Conservation (phyloP, 2,888 invertebrate species). For the Slavum lentiscoides region DNA sequence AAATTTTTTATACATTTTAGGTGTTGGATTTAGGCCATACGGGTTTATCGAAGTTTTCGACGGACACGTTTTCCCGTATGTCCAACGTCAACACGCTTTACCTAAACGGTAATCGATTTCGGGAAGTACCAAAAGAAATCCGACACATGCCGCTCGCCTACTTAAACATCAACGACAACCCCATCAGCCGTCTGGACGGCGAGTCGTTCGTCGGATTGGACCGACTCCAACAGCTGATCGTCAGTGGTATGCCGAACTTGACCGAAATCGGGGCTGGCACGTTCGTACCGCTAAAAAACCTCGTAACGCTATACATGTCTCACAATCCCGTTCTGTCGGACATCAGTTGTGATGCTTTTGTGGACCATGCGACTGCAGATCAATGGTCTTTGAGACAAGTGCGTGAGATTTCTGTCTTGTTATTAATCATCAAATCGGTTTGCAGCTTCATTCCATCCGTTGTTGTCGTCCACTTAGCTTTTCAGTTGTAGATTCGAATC, state of each 20-base stretch:
- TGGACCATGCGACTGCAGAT: not conserved
- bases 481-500: too few relatives aligned
- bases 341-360: slow-evolving; percentile 48
- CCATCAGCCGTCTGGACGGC: slow-evolving; percentile 31
- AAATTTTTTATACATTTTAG: slow-evolving; percentile 15
- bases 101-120: slow-evolving; percentile 50
- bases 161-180: slow-evolving; percentile 53
- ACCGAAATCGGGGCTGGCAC: slow-evolving; percentile 30
- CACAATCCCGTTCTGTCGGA: slow-evolving; percentile 33
- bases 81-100: slow-evolving; percentile 36
- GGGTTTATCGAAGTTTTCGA: slow-evolving; percentile 22
- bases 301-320: slow-evolving; percentile 32
- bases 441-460: too few relatives aligned
- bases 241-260: slow-evolving; percentile 48
- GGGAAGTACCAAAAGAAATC: slow-evolving; percentile 37
- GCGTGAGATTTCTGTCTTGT: not conserved
- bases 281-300: slow-evolving; percentile 43
- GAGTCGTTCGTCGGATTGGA: slow-evolving; percentile 45
- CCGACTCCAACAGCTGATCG: slow-evolving; percentile 33
- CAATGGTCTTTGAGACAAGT: slow-evolving; percentile 31
- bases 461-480: too few relatives aligned
- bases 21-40: slow-evolving; percentile 45
- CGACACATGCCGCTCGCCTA: slow-evolving; percentile 20
- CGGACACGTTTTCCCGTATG: slow-evolving; percentile 12
- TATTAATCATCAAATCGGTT: too few relatives aligned